Conservation (phyloP, 1,140 invertebrate genomes). For the Pogonomyrmex barbatus region DNA sequence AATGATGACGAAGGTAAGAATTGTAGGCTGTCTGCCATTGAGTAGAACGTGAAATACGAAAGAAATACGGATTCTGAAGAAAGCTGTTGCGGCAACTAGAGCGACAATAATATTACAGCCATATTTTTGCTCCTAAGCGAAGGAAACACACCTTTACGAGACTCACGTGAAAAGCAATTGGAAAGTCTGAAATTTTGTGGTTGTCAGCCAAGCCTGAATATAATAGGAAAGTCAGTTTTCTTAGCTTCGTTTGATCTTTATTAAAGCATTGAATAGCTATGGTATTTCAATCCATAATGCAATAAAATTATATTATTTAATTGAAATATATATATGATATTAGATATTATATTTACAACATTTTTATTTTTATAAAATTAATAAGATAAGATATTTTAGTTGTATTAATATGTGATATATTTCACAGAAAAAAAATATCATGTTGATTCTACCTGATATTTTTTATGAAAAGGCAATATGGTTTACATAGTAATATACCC, state of each 20-base stretch:
- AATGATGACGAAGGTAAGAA: not conserved
- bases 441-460: not conserved
- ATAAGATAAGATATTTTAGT: not conserved
- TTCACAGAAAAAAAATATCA: not conserved
- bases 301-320: conserved; percentile 16
- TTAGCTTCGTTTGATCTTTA: not conserved
- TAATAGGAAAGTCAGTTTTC: not conserved
- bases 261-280: not conserved
- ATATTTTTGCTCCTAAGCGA: conserved; percentile 26
- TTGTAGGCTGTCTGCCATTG: not conserved
- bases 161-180: conserved; percentile 27
- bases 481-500: not conserved
- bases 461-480: not conserved
- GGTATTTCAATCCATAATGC: not conserved
- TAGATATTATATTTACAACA: not conserved
- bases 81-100: conserved; percentile 14
- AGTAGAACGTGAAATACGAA: conserved; percentile 18
- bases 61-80: conserved; percentile 35
- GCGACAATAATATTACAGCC: conserved; percentile 6
- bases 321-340: not conserved
- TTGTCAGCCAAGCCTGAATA: conserved; percentile 20
- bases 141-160: conserved; percentile 31
- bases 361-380: not conserved
- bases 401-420: not conserved
- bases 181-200: not conserved